Evolutionary conservation across 2,888 invertebrate genomes (phyloP), one percentile per base, ranked within the genome.

Genomic region (Tipula confusa): DNA sequence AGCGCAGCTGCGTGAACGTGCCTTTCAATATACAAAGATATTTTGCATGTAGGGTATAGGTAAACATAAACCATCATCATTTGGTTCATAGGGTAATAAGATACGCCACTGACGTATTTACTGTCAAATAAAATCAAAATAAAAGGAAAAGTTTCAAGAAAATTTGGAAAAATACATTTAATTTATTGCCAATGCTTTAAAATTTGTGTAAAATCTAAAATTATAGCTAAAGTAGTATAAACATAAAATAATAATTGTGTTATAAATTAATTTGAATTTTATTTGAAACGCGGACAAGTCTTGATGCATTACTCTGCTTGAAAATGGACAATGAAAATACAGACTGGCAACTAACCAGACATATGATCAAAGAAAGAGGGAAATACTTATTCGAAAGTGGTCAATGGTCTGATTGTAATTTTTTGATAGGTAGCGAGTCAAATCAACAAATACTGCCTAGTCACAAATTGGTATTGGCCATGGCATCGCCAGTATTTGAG

Each of bases 401-500:
- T 83, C 94, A 94, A 89, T 96, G 95, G 95, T 93, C 95, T 11
- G 96, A 96, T 87, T 96, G 96, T 87, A 92, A 93, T 15, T 96
- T 96, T 87, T 90, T 96, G 85, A 95, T 96, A 79, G 96, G 96
- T 0, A 92, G 93, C 7, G 94, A 95, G 86, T 93, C 95, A 0
- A 93, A 94, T 87, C 95, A 95, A 87, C 92, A 94, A 86, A 90
- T 93, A 0, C 90, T 96, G 31, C 91, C 93, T 83, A 95, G 94
- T 0, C 96, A 96, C 88, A 96, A 95, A 88, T 89, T 96, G 36
- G 92, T 96, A 84, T 89, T 96, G 83, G 96, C 96, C 0, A 96
- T 96, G 95, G 94, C 95, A 0, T 96, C 96, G 85, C 96, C 96
- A 0, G 96, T 96, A 0, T 96, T 96, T 87, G 96, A 96, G 87